phyloP scores from a whole-genome alignment of 2,888 invertebrate species.

The Ctena decussata region DNA sequence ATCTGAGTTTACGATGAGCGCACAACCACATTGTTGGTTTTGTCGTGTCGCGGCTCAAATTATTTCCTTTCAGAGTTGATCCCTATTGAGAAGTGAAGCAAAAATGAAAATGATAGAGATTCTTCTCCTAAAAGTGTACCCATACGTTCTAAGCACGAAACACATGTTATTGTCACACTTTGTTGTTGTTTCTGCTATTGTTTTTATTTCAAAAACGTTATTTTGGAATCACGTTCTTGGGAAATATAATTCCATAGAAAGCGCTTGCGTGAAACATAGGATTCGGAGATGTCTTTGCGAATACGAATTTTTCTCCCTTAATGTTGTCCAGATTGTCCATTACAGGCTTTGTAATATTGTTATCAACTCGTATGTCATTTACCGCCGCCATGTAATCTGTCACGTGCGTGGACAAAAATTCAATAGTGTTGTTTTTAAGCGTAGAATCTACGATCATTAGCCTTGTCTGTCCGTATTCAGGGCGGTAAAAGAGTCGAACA shows the following conservation, averaged over 20 bases:
- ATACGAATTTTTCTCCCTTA: conserved; percentile 26
- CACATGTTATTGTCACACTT: no score
- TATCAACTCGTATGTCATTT: conserved; percentile 16
- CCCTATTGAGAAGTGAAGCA: no score
- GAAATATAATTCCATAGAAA: conserved; percentile 29
- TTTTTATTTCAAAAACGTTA: no score
- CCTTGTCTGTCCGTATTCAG: conserved; percentile 10
- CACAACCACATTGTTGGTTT: no score
- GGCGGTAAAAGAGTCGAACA: neutral
- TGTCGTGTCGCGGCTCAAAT: no score
- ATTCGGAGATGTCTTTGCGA: conserved; percentile 46
- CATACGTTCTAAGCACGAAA: no score
- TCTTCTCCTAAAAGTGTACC: no score
- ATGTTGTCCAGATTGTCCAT: conserved; percentile 16
- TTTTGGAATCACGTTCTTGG: conserved; percentile 5
- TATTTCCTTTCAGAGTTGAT: no score
- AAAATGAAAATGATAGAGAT: no score
- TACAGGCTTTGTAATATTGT: neutral
- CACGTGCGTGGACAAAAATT: conserved; percentile 37
- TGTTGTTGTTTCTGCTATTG: no score
- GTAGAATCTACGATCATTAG: conserved; percentile 5
- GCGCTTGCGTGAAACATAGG: conserved; percentile 25
- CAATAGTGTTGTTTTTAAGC: conserved; percentile 2
- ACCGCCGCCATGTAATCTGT: conserved; percentile 36
- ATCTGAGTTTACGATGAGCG: no score